Base-by-base conservation (phyloP, 2,888 invertebrate genomes). In the Acronicta alni region DNA sequence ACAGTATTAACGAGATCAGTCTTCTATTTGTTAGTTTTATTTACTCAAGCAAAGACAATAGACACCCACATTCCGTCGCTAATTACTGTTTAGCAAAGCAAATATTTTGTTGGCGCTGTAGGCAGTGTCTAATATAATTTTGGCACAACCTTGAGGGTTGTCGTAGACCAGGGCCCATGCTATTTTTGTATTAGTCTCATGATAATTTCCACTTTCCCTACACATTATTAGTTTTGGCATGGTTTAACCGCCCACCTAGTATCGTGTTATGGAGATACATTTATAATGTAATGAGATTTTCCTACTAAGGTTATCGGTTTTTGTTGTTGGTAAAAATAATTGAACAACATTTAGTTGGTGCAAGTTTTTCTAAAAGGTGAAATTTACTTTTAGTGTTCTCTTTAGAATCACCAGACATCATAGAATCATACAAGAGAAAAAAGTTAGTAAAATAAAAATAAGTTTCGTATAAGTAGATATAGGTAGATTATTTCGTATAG, bases 91-190 rank as follows among this genome's bases (percentile, higher is more conserved):
- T 58, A 51, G 54, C 47, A 47, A 62, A 61, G 52, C 57, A 57
- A 60, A 64, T 67, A 62, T 59, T 67, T 51, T 63, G 72, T 72
- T 79, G 78, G 79, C 80, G 57, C 45, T 54, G 67, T 47, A 62
- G 48, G 43, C 59, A 76, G 55, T 53, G 57, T 67, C 72, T 72
- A 79, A 75, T 74, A 77, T 77, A 79, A 81, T 79, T 68, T 84
- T 79, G 75, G 80, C 77, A 67, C 66, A 75, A 76, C 85, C 87
- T 87, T 85, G 84, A 81, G 43, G 74, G 78, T 79, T 81, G 79
- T 52, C 52, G 54, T 61, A 58, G 67, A 72, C 64, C 73, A 77
- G 71, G 74, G 76, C 63, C 57, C 53, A 57, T 16, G 57, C 47
- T 80, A 80, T 80, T 81, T 80, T 51, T 47, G 65, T 43, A 39